Base-by-base conservation (phyloP, 1,140 invertebrate species). In the Telenomus remus region DNA sequence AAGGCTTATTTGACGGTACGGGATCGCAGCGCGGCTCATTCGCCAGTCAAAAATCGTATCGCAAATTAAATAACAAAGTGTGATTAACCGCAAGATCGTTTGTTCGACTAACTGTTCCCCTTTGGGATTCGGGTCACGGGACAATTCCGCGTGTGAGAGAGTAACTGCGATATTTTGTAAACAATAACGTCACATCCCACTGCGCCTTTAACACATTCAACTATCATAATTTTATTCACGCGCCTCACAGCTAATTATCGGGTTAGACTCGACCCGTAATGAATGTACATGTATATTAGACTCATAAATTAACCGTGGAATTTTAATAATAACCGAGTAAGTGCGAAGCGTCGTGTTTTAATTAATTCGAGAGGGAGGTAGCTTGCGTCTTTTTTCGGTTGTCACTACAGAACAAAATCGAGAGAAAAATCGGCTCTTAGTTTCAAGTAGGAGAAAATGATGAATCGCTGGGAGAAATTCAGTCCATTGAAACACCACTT, bases 1-100 rank as follows among this genome's bases (percentile, higher is more conserved):
- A 59, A 54, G 60, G 33, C 53, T 65, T 65, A 60, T 72, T 72
- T 65, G 69, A 64, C 34, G 19, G 47, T 60, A 72, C 69, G 69
- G 55, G 48, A 72, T 39, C 37, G 14, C 37, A 43, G 12, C 39
- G 39, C 33, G 50, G 14, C 44, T 15, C 34, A 8, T 27, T 27
- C 19, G 19, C 19, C 19, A 27, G 19, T 37, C 15, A 39, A 63
- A 63, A 70, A 56, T 55, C 33, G 57, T 27, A 16, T 11, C 43
- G 43, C 48, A 61, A 70, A 70, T 71, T 63, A 71, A 70, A 61
- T 70, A 59, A 47, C 50, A 54, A 39, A 64, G 14, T 43, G 9
- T 47, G 61, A 55, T 65, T 47, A 50, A 50, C 9, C 8, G 43
- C 49, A 39, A 4, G 4, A 47, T 44, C 43, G 33, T 50, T 66